A percentile compares a stretch with the other conserved stretches of the same genome.
Conservation (phyloP, 2,888 invertebrate genomes). For the Temnothorax ravouxi region DNA sequence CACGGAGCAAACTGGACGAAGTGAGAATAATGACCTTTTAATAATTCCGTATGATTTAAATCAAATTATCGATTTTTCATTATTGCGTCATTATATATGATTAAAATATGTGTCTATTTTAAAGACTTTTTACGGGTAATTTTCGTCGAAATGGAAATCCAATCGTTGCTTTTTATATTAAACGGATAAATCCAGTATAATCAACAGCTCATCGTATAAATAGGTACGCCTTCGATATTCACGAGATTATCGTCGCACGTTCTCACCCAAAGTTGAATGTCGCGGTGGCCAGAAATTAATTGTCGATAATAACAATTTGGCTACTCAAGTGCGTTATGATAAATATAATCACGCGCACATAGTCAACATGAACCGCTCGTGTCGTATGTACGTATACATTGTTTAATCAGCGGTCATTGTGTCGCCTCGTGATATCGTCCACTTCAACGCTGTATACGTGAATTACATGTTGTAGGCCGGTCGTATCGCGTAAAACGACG, state of each 20-base stretch:
- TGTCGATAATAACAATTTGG: constrained; percentile 44
- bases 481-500: constrained; percentile 46
- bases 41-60: background rate
- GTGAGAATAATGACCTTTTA: background rate
- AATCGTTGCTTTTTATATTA: background rate
- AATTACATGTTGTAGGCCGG: constrained; percentile 34
- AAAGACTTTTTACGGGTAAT: background rate
- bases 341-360: constrained; percentile 43
- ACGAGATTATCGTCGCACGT: background rate
- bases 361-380: background rate
- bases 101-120: background rate
- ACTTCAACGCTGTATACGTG: constrained; percentile 9
- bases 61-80: background rate
- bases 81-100: background rate
- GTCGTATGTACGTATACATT: constrained; percentile 12
- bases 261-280: background rate
- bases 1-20: background rate
- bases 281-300: constrained; percentile 22
- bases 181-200: background rate
- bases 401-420: constrained; percentile 53
- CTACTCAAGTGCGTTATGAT: constrained; percentile 13
- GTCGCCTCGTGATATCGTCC: constrained; percentile 24
- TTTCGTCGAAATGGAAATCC: background rate
- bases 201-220: background rate
- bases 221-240: background rate